phyloP scores from a whole-genome alignment of 2,888 invertebrate species.

The Polietes domitor region DNA sequence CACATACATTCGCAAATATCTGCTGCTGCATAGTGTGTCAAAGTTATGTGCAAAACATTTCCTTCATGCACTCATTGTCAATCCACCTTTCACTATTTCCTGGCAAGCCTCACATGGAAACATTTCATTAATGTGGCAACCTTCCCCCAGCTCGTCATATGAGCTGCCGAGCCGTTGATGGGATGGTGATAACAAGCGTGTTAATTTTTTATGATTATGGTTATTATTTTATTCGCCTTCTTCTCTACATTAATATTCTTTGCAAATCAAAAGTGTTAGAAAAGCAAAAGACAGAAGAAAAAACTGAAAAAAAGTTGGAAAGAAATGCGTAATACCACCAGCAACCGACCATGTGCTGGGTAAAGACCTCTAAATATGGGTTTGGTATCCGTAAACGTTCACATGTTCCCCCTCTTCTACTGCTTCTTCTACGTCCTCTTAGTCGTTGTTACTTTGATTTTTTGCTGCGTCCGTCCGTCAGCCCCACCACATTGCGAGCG shows the following conservation, averaged over 20 bases:
- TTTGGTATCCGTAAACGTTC: constrained; percentile 6
- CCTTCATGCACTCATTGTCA: too few species aligned
- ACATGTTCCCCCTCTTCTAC: neutral
- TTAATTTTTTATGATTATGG: constrained; percentile 69
- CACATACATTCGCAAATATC: too few species aligned
- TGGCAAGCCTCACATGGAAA: too few species aligned
- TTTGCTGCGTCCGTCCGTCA: too few species aligned
- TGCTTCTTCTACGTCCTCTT: too few species aligned
- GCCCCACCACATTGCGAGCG: neutral
- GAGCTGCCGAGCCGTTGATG: too few species aligned
- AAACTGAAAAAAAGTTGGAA: neutral
- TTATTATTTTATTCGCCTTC: neutral
- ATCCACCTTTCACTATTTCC: too few species aligned
- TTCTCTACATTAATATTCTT: constrained; percentile 53
- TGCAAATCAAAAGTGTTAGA: constrained; percentile 52
- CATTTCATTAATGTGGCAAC: too few species aligned
- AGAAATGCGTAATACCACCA: neutral
- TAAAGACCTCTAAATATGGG: constrained; percentile 42
- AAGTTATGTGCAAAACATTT: too few species aligned
- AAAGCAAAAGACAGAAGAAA: constrained; percentile 4
- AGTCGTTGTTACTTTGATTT: too few species aligned
- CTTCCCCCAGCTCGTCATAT: neutral
- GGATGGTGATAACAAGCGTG: constrained; percentile 72
- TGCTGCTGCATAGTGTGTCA: too few species aligned
- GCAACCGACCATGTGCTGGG: constrained; percentile 9